These are phyloP conservation scores for Chaetodon trifascialis DNA, from an alignment of 2,113 vertebrate genomes.

Conservation along the genomic window DNA sequence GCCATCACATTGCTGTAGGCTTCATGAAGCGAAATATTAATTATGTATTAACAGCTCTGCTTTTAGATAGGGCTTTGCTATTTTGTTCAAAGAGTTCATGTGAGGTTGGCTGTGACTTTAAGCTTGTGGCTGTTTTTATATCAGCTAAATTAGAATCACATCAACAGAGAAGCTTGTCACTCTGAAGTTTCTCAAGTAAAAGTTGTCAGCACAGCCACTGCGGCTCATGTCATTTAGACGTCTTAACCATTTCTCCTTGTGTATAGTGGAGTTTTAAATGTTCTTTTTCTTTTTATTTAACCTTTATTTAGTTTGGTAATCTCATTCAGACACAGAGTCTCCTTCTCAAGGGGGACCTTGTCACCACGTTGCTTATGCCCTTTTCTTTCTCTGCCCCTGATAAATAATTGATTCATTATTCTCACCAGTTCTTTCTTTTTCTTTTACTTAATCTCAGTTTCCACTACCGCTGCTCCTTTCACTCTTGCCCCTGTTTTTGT, in stretches of 20 bases:
- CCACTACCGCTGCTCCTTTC: constrained; percentile 45
- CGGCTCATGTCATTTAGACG: constrained; percentile 16
- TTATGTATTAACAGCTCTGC: constrained; percentile 35
- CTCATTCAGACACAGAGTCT: no score
- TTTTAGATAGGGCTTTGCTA: constrained; percentile 36
- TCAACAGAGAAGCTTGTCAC: constrained; percentile 11
- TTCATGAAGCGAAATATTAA: constrained; percentile 33
- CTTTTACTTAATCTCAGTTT: constrained; percentile 51
- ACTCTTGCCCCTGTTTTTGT: constrained; percentile 50
- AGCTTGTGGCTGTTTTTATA: constrained; percentile 41
- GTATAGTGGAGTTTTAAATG: constrained; percentile 35
- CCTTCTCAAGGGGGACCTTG: no score
- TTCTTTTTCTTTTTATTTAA: constrained; percentile 16
- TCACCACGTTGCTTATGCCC: constrained; percentile 35
- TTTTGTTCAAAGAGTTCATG: constrained; percentile 35
- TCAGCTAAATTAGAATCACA: constrained; percentile 48
- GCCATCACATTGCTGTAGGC: constrained; percentile 17
- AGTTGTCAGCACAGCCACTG: constrained; percentile 1
- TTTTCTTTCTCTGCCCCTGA: constrained; percentile 59
- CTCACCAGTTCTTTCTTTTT: constrained; percentile 35
- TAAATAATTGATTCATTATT: constrained; percentile 76
- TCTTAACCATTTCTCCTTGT: neutral
- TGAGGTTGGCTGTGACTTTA: constrained; percentile 39
- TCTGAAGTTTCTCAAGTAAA: constrained; percentile 22
- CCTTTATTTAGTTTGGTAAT: no score